phyloP scores from a whole-genome alignment of 2,113 vertebrate species.

The Coptodon bakossiorum region DNA sequence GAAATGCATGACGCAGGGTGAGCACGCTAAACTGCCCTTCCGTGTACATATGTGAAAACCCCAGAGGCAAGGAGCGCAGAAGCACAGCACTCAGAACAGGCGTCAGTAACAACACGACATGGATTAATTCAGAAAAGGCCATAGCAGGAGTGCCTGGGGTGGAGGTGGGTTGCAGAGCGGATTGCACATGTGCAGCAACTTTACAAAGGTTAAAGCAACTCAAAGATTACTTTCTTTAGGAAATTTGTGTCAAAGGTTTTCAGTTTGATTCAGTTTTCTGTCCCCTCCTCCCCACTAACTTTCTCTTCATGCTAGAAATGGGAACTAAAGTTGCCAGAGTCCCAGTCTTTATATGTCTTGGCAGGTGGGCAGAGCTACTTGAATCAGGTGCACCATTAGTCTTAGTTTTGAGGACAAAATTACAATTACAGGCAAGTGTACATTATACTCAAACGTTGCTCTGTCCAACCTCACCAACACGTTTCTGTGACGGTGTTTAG shows the following conservation, averaged over 20 bases:
- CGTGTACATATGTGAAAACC: background rate
- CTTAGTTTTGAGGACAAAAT: background rate
- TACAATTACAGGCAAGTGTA: accelerated
- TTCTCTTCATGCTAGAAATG: background rate
- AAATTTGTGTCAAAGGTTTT: accelerated
- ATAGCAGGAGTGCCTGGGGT: background rate
- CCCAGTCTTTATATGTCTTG: accelerated
- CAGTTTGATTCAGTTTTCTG: background rate
- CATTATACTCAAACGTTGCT: background rate
- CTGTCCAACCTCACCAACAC: background rate
- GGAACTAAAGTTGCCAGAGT: background rate
- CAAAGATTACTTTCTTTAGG: background rate
- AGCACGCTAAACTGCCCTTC: background rate
- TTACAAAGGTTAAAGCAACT: background rate
- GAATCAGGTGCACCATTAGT: background rate
- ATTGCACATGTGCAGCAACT: background rate
- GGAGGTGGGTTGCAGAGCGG: background rate
- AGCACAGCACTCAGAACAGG: background rate
- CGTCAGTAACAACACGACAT: background rate
- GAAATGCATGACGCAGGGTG: background rate
- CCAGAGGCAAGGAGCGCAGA: background rate
- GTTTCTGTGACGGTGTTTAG: background rate
- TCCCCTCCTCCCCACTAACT: background rate
- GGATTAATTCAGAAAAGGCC: background rate
- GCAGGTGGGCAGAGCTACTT: background rate